Base-by-base conservation (phyloP, 2,888 invertebrate species). In the Eristalinus aeneus region DNA sequence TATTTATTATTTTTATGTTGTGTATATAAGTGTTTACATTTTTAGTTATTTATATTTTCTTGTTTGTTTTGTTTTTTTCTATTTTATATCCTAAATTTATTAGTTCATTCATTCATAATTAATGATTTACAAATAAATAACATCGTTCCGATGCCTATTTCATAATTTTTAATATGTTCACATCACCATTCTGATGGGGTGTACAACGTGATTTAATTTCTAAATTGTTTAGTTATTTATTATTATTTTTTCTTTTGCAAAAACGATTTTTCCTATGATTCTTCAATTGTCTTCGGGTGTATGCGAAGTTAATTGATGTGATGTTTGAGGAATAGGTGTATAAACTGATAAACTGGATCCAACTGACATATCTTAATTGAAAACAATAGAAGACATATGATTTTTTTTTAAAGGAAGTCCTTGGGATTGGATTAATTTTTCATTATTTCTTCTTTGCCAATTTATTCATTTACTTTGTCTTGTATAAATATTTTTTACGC, bases 291-390 rank as follows among this genome's bases (percentile, higher is more conserved):
- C 16, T 46, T 46, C 16, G 46, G 46, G 46, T 46, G 16, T 16
- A 82, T 86, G 77, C 82, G 77, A 82, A 86, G 69, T 73, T 86
- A 86, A 86, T 86, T 86, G 86, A 86, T 73, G 77, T 82, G 65
- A 67, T 23, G 11, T 23, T 11, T 56, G 11, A 5, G 4, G 11
- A 22, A 11, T 23, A 56, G 11, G 22, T 23, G 23, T 27, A n/a
- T 23, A 65, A 63, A 27, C 22, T 20, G 34, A 67, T 53, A 71
- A 67, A 78, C 36, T 46, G 22, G 2, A 23, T 11, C 32, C 31
- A 69, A 68, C 76, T 11, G 1, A 76, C 16, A 34, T 27, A 53
- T 12, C 11, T 16, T 36, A 20, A 58, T 12, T 32, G 27, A 53
- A 64, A 73, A 27, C 20, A 10, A 63, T 58, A 32, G 53, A 56